Evolutionary conservation across 2,888 invertebrate species (phyloP).

Genomic region (Ellobium chinense): DNA sequence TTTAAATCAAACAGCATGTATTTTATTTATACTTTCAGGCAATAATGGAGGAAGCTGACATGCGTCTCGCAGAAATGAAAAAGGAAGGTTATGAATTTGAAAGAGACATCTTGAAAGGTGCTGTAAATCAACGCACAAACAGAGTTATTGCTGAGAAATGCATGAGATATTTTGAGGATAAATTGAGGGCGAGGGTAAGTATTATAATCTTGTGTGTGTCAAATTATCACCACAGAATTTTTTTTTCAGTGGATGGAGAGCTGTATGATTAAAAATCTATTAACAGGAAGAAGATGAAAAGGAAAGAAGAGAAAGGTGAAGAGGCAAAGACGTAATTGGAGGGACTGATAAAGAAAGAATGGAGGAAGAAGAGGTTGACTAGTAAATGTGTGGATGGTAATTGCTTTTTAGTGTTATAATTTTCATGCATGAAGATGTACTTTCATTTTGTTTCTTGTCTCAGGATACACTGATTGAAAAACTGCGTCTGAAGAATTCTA

Average conservation of each 20-base stretch:
- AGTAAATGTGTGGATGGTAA: too few species aligned
- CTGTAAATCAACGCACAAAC: constrained; percentile 70
- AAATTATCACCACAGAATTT: too few species aligned
- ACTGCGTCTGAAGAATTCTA: constrained; percentile 77
- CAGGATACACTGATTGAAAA: constrained; percentile 79
- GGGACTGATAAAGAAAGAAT: too few species aligned
- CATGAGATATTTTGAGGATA: constrained; percentile 77
- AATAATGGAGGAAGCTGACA: constrained; percentile 78
- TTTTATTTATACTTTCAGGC: constrained; percentile 62
- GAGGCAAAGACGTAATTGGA: too few species aligned
- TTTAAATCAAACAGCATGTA: neutral
- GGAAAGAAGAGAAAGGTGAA: too few species aligned
- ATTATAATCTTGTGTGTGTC: neutral
- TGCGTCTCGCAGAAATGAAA: constrained; percentile 75
- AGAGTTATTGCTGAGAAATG: constrained; percentile 78
- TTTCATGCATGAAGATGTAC: too few species aligned
- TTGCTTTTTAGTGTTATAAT: too few species aligned
- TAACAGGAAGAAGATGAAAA: too few species aligned
- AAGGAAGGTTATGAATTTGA: constrained; percentile 78
- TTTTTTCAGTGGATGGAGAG: too few species aligned
- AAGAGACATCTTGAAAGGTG: constrained; percentile 76
- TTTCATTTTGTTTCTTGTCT: constrained; percentile 5
- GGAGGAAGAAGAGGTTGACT: too few species aligned
- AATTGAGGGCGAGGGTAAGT: constrained; percentile 74
- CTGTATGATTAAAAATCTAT: too few species aligned